phyloP scores from a whole-genome alignment of 2,113 vertebrate species.

The Petrocephalus microphthalmus region DNA sequence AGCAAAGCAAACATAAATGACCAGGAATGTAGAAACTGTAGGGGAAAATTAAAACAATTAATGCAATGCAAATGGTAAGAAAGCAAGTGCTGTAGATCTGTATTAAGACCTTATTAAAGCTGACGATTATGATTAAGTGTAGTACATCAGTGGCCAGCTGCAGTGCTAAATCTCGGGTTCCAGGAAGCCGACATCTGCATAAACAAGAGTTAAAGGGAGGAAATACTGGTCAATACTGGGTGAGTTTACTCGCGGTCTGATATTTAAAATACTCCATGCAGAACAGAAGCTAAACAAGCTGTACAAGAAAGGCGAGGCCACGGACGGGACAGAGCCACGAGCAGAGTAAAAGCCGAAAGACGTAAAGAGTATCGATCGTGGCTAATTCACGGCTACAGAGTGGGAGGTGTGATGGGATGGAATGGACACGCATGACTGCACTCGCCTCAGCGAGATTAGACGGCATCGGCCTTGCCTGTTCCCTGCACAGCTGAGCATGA shows the following conservation, averaged over 20 bases:
- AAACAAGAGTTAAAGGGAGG: not conserved
- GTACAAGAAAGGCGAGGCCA: not conserved
- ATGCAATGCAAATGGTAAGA: not conserved
- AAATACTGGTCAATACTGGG: not conserved
- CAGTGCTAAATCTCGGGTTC: not conserved
- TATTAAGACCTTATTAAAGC: not conserved
- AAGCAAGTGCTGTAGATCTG: not conserved
- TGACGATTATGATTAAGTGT: not conserved
- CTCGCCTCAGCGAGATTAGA: not conserved
- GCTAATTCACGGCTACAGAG: not conserved
- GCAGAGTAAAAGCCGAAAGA: not conserved
- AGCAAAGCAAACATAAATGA: not conserved
- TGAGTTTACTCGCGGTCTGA: not conserved
- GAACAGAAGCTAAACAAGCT: not conserved
- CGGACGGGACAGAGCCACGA: not conserved
- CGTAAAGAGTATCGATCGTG: not conserved
- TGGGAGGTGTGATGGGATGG: not conserved
- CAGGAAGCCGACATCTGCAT: not conserved
- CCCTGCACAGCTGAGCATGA: not conserved
- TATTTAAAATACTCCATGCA: not conserved
- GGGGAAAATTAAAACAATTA: not conserved
- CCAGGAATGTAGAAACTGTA: no score
- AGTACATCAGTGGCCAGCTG: not conserved
- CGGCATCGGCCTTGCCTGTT: not conserved
- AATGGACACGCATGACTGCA: not conserved